Evolutionary conservation across 2,888 invertebrate genomes (phyloP).

Genomic region (Rhorus exstirpatorius): DNA sequence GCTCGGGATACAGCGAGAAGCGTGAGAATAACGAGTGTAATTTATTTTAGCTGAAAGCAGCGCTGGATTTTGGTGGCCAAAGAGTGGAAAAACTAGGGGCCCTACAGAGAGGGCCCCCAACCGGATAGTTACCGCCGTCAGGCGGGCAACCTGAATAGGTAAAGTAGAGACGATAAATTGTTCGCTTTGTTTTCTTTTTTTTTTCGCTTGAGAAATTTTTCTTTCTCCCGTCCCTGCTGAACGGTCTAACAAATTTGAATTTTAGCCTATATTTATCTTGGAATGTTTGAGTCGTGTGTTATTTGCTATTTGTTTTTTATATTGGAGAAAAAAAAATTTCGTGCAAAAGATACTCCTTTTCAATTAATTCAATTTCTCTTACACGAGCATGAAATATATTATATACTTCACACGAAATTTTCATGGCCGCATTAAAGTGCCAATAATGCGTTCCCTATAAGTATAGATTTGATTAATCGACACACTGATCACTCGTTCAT

Average conservation of each 20-base stretch:
- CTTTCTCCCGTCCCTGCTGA: neutral
- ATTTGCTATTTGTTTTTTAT: neutral
- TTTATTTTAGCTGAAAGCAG: constrained; percentile 83
- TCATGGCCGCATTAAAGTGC: neutral
- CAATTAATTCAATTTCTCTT: neutral
- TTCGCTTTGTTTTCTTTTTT: neutral
- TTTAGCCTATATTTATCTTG: neutral
- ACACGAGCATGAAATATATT: neutral
- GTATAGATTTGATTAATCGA: no score
- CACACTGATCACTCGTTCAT: constrained; percentile 26
- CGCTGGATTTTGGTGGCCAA: constrained; percentile 81
- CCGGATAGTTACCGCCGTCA: constrained; percentile 78
- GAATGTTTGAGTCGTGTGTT: neutral
- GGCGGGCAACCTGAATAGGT: constrained; percentile 78
- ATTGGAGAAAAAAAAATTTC: no score
- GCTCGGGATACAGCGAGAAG: neutral
- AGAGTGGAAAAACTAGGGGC: constrained; percentile 79
- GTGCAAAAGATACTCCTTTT: no score
- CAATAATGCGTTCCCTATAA: no score
- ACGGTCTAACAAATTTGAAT: neutral
- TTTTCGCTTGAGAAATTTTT: neutral
- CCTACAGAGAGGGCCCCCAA: constrained; percentile 83
- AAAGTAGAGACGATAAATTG: constrained; percentile 11
- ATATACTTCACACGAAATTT: no score
- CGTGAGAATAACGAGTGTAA: constrained; percentile 48